These are phyloP conservation scores for Macrotrachela quadricornifera DNA, from an alignment of 1,140 invertebrate genomes.

Conservation along the genomic window DNA sequence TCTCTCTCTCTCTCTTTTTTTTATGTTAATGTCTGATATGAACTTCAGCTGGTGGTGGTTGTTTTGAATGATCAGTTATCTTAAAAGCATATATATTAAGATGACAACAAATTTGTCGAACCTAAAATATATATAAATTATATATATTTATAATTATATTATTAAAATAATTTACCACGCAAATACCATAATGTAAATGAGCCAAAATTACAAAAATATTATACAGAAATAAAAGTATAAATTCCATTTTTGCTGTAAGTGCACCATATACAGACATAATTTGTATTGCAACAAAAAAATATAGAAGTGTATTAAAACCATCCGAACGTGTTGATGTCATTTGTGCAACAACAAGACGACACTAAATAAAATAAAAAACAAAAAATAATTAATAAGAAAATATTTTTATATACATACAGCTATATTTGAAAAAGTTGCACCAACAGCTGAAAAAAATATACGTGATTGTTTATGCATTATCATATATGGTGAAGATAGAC, in stretches of 20 bases:
- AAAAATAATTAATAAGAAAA: background rate
- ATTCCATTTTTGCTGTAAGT: too few species aligned
- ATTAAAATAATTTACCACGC: slow-evolving; percentile 36
- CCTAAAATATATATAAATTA: background rate
- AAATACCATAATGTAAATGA: slow-evolving; percentile 74
- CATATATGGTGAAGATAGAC: slow-evolving; percentile 34
- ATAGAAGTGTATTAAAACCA: too few species aligned
- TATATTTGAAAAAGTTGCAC: slow-evolving; percentile 81
- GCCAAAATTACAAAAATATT: slow-evolving; percentile 45
- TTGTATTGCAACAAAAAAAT: too few species aligned
- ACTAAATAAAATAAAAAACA: slow-evolving; percentile 37
- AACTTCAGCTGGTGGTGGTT: too few species aligned
- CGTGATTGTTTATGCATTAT: slow-evolving; percentile 52
- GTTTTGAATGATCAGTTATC: too few species aligned
- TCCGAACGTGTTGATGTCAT: slow-evolving; percentile 67
- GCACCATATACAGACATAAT: too few species aligned
- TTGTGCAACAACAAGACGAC: slow-evolving; percentile 81
- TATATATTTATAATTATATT: background rate
- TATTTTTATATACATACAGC: slow-evolving; percentile 47
- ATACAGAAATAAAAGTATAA: too few species aligned
- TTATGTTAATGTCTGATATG: too few species aligned
- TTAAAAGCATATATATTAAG: background rate
- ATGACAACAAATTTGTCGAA: slow-evolving; percentile 6
- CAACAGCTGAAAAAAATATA: slow-evolving; percentile 56
- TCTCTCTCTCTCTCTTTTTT: too few species aligned